phyloP scores from a whole-genome alignment of 2,797 vertebrate species.

The Phalloptychus januarius region DNA sequence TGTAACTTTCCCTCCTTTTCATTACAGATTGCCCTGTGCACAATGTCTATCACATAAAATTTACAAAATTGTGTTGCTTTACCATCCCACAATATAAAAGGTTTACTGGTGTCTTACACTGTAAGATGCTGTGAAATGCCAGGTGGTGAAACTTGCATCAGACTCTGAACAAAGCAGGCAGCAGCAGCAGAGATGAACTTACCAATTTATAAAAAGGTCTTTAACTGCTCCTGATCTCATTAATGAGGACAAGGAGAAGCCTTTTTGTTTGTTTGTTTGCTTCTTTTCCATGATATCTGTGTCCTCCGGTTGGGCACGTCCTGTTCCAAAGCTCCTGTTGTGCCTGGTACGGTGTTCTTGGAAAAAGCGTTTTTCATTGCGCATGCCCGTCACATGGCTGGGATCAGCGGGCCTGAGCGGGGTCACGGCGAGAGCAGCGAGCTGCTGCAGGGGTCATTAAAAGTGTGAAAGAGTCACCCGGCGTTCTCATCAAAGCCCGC shows the following conservation, averaged over 20 bases:
- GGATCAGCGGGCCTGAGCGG: conserved; percentile 66
- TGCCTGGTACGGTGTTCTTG: conserved; percentile 43
- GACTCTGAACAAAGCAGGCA: not conserved
- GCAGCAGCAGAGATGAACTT: not conserved
- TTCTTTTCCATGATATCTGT: not conserved
- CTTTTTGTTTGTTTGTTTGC: not conserved
- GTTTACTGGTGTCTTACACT: not conserved
- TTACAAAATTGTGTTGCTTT: not conserved
- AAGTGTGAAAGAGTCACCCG: conserved; percentile 69
- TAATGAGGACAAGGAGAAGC: not conserved
- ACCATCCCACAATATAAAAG: not conserved
- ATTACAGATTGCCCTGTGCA: not conserved
- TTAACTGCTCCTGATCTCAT: not conserved
- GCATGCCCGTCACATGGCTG: conserved; percentile 70
- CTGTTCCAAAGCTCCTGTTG: conserved; percentile 17
- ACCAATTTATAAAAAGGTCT: not conserved
- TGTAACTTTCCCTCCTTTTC: not conserved
- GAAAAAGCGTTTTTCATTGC: conserved; percentile 44
- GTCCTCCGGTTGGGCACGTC: conserved; percentile 1
- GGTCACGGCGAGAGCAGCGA: conserved; percentile 47
- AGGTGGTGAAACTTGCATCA: not conserved
- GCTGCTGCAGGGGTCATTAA: conserved; percentile 64
- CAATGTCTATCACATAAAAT: not conserved
- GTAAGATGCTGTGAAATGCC: not conserved
- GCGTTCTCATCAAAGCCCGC: conserved; percentile 54